Evolutionary conservation across 2,888 invertebrate genomes (phyloP).

Genomic region (Watsonalla binaria): DNA sequence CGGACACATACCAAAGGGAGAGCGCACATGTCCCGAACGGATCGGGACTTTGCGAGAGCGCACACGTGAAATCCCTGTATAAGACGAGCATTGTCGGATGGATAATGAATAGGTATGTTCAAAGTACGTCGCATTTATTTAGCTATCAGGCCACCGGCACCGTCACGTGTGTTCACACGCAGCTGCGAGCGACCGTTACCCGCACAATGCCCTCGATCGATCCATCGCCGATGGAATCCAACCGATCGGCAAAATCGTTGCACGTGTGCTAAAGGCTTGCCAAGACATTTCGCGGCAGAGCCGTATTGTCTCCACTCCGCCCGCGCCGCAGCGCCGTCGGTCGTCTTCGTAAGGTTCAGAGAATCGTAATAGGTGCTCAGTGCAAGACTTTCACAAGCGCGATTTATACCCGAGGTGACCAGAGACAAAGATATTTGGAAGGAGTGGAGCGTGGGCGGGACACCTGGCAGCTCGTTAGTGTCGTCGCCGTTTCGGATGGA

Average conservation of each 20-base stretch:
- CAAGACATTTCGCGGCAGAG: slow-evolving; percentile 60
- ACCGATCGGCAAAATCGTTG: slow-evolving; percentile 71
- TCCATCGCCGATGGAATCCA: slow-evolving; percentile 68
- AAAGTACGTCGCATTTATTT: slow-evolving; percentile 71
- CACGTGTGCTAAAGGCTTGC: slow-evolving; percentile 59
- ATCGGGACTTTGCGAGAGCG: slow-evolving; percentile 74
- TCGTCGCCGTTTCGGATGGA: slow-evolving; percentile 45
- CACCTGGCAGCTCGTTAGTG: slow-evolving; percentile 76
- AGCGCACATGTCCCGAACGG: slow-evolving; percentile 76
- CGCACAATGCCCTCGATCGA: slow-evolving; percentile 78
- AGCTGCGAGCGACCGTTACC: slow-evolving; percentile 77
- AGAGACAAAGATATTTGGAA: slow-evolving; percentile 71
- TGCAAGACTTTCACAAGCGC: slow-evolving; percentile 76
- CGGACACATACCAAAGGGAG: slow-evolving; percentile 74
- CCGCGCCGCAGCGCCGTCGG: no score
- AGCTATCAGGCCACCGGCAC: slow-evolving; percentile 75
- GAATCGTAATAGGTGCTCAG: slow-evolving; percentile 66
- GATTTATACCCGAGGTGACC: slow-evolving; percentile 66
- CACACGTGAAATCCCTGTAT: slow-evolving; percentile 78
- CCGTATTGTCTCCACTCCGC: slow-evolving; percentile 61
- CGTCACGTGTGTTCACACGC: slow-evolving; percentile 73
- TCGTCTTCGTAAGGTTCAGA: slow-evolving; percentile 49
- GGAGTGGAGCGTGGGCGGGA: slow-evolving; percentile 69
- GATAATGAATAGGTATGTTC: slow-evolving; percentile 74
- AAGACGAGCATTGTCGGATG: slow-evolving; percentile 70